Base-by-base conservation (phyloP, 1,140 invertebrate species). In the Pogonomyrmex californicus region DNA sequence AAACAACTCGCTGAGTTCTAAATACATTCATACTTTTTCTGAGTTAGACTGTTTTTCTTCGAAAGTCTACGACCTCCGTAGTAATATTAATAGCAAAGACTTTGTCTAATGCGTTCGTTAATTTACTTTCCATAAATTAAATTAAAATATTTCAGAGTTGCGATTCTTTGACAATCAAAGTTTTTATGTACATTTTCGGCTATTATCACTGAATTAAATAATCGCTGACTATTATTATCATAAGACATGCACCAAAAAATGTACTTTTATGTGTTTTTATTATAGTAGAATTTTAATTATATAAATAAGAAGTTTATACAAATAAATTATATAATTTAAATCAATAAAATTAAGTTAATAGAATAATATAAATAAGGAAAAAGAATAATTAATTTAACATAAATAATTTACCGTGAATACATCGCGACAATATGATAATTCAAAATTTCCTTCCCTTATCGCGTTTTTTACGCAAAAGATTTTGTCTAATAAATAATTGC, bases 141-240 rank as follows among this genome's bases (percentile, higher is more conserved):
- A 86, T 86, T 81, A 81, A 86, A 79, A 86, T 33, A 58, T 30
- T 41, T 4, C 36, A 5, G 14, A 30, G 33, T 77, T 66, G 1
- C 17, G 23, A 66, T n/a, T 33, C 12, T 44, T 54, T 79, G 1
- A 51, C 0, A 4, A 6, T 4, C 41, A 6, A 86, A 44, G 41
- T 6, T 63, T 78, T 36, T 36, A 33, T 49, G 6, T 65, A 79
- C 58, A 86, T 66, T 78, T 78, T 14, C 51, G 49, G 38, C 49
- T 78, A 51, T 86, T 66, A 86, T 79, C 83, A 30, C 62, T 56
- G 47, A 78, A 86, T 86, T 85, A 85, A 62, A 63, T 85, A 77
- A 86, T 51, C 66, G 38, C 47, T 14, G 17, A 23, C 41, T 41
- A 14, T 41, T 51, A 14, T 56, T 65, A 78, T 17, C 49, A 78